Evolutionary conservation across 1,140 invertebrate species (phyloP).

Genomic region (Mamestra configurata): DNA sequence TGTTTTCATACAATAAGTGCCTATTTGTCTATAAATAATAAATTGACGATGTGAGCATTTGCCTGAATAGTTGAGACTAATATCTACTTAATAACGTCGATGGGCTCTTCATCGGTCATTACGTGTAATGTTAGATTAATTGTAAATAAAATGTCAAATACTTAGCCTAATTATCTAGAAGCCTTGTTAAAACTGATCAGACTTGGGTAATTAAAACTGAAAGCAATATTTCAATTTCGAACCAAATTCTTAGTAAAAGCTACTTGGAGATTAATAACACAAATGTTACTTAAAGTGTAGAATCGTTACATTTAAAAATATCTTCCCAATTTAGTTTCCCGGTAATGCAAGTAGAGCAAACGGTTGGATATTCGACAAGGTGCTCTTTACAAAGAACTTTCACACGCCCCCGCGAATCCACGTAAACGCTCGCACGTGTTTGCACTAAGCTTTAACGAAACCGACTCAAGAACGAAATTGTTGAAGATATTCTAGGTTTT

Average conservation of each 20-base stretch:
- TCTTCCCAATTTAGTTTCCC: constrained; percentile 24
- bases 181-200: no score
- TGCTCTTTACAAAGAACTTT: constrained; percentile 55
- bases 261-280: no score
- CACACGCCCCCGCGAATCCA: constrained; percentile 54
- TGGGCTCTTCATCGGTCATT: background rate
- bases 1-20: constrained; percentile 52
- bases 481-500: constrained; percentile 36
- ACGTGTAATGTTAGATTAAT: constrained; percentile 3
- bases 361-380: constrained; percentile 43
- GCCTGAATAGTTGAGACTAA: constrained; percentile 36
- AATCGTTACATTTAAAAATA: constrained; percentile 7
- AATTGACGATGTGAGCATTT: constrained; percentile 61
- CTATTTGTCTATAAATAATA: constrained; percentile 61
- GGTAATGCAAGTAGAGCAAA: constrained; percentile 39
- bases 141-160: constrained; percentile 4
- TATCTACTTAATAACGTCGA: constrained; percentile 22
- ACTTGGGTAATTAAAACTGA: background rate
- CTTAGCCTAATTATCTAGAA: no score
- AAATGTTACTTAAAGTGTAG: no score
- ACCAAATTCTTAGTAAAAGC: no score
- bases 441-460: constrained; percentile 48
- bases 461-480: constrained; percentile 34
- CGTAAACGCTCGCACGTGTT: constrained; percentile 55
- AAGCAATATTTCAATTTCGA: no score